Evolutionary conservation across 2,888 invertebrate species (phyloP), one percentile per base, ranked within the genome.

Genomic region (Calephelis perditalis): DNA sequence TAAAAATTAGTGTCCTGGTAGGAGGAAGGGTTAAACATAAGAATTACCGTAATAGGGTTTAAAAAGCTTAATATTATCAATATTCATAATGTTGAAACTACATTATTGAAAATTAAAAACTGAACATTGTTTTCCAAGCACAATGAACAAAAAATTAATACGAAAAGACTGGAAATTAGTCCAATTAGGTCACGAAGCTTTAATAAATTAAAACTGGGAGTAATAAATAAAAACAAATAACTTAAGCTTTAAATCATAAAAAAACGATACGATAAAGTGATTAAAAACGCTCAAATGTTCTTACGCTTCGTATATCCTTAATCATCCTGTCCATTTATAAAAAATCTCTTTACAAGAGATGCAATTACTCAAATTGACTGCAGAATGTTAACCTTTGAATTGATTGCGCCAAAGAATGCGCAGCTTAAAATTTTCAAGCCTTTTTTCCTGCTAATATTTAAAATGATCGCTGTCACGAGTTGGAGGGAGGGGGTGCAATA

Each of bases 371-470:
- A 56, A 59, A 54, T 54, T 59, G 59, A 59, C 59, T 36, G 56
- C 59, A 56, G 55, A 46, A 59, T 37, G 49, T 44, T 59, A 55
- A 59, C 55, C 60, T 56, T 60, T 60, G 60, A 57, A 61, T 55
- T 55, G 46, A 61, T 56, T 55, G 49, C 26, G 57, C 46, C 36
- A 59, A 57, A 46, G 49, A 15, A 55, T 63, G 55, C 52, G 36
- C 52, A 36, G 52, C 52, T 54, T 54, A 54, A 52, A 64, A 60
- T 60, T 62, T 61, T 62, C 60, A 67, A 67, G 62, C 59, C 64
- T 61, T 60, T 67, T 63, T 67, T 67, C 65, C 67, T 66, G 64
- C 82, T 73, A 78, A 77, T 79, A 75, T 77, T 81, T 78, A 73
- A 74, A 75, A 71, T 65, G 71, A 63, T 67, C 64, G 69, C 68